Base-by-base conservation (phyloP, 2,797 vertebrate genomes). In the Diplodus sargus region DNA sequence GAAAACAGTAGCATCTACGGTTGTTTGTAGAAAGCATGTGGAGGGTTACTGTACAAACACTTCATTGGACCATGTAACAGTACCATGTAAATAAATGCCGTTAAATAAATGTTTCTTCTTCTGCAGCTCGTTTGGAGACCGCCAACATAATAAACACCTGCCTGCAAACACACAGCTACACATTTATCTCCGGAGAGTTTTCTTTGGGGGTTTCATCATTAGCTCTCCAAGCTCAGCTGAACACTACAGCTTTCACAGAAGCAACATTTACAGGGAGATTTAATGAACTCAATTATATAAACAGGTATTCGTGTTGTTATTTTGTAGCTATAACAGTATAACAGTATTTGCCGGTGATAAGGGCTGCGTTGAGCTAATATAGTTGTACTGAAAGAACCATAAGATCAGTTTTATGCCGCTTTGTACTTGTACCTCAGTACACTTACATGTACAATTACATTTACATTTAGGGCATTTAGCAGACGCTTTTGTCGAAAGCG, bases 41-140 rank as follows among this genome's bases (percentile, higher is more conserved):
- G 0, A 48, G 12, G 59, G 39, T 39, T 58, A 63, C 16, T 30
- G 69, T 18, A 30, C 22, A 20, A 34, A 7, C 18, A 56, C 42
- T 49, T 25, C 67, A 59, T 25, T 17, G 25, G n/a, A 58, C 53
- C 66, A 39, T 20, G 54, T n/a, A 70, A 39, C 10, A 54, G 18
- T 34, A 28, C 8, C 15, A n/a, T 42, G 9, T 14, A 17, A 15
- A 4, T 47, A 4, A 10, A 39, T 48, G 30, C 22, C 3, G 25
- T 25, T 25, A 25, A 25, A 25, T 25, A 25, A 25, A 25, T 25
- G 25, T 25, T 28, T 28, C 28, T 28, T 28, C 28, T 28, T 28
- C 14, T 18, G 28, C 15, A 1, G 16, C 30, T 28, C 16, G 23
- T 47, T 47, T 17, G 45, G 16, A 16, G 2, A 47, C 45, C 1